phyloP scores from a whole-genome alignment of 2,888 invertebrate genomes.

The Eristalis arbustorum region DNA sequence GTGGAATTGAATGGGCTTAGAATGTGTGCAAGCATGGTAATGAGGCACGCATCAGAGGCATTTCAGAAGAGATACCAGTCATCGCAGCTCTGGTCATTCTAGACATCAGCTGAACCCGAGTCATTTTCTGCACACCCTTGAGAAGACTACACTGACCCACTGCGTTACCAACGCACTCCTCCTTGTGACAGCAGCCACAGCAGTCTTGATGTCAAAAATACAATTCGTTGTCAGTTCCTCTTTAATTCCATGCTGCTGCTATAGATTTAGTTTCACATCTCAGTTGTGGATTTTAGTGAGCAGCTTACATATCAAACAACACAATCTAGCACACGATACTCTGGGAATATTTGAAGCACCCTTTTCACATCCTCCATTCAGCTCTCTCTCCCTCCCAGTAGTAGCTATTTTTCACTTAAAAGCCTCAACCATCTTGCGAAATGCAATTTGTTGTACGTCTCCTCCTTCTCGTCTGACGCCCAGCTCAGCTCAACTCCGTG shows the following conservation, averaged over 20 bases:
- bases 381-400: not conserved
- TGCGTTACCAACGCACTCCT: no score
- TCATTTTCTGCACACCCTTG: no score
- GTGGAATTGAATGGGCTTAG: no score
- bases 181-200: no score
- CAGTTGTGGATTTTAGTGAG: not conserved
- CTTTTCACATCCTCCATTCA: not conserved
- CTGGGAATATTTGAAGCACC: not conserved
- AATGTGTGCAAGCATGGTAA: no score
- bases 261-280: not conserved
- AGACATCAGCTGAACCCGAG: no score
- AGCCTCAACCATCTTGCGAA: constrained; percentile 37
- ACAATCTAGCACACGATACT: not conserved
- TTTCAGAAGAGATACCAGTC: no score
- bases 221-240: no score
- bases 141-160: no score
- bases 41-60: no score
- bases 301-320: not conserved
- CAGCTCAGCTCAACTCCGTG: not conserved
- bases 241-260: not conserved
- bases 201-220: no score
- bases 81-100: no score
- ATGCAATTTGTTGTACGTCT: constrained; percentile 55
- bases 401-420: constrained; percentile 41
- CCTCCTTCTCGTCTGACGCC: not conserved